Conservation (phyloP, 1,140 invertebrate species). For the Saccostrea echinata region DNA sequence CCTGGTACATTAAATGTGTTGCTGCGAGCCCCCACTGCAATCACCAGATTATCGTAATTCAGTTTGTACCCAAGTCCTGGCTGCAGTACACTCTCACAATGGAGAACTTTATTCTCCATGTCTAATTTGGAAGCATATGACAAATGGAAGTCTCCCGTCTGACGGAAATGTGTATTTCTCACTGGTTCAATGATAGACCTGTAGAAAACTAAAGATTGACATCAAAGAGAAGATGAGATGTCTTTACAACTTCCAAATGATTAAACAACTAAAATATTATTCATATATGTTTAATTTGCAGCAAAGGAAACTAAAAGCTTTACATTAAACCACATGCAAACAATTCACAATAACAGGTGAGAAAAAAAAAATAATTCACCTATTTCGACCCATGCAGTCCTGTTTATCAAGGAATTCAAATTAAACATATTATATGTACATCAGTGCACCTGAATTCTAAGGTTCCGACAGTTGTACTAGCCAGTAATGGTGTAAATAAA, state of each 20-base stretch:
- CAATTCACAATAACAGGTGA: too few relatives aligned
- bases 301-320: too few relatives aligned
- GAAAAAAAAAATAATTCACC: too few relatives aligned
- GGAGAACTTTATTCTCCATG: constrained; percentile 66
- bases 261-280: too few relatives aligned
- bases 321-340: too few relatives aligned
- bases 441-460: constrained; percentile 78
- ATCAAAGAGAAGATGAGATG: too few relatives aligned
- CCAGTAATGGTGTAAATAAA: constrained; percentile 77
- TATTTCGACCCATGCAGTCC: too few relatives aligned
- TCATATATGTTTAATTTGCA: too few relatives aligned
- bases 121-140: constrained; percentile 75
- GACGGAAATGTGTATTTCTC: constrained; percentile 77
- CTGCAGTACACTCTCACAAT: constrained; percentile 71
- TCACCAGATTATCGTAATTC: constrained; percentile 79
- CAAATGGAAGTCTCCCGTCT: constrained; percentile 77
- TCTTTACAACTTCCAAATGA: too few relatives aligned
- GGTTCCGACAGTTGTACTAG: constrained; percentile 79
- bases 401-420: too few relatives aligned
- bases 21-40: constrained; percentile 79
- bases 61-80: constrained; percentile 70
- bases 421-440: too few relatives aligned
- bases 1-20: constrained; percentile 80
- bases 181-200: constrained; percentile 81
- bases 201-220: background rate